Evolutionary conservation across 2,113 vertebrate species (phyloP), one percentile per base, ranked within the genome.

Genomic region (Bos indicus): DNA sequence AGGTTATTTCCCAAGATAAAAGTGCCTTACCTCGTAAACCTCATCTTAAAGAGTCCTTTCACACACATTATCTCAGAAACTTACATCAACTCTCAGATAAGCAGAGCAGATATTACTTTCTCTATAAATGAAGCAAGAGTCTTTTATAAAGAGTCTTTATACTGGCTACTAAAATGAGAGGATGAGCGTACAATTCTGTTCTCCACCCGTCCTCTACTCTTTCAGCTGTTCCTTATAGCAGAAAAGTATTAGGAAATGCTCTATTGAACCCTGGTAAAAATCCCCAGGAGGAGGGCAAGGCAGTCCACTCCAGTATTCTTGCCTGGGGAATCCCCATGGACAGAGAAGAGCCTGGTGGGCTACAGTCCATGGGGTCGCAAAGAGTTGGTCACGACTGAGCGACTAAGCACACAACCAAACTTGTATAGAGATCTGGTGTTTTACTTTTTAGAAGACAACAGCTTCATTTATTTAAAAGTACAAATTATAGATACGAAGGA

Each of bases 101-200:
- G 85, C 87, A 95, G 4, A n/a, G 17, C 33, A 60, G 62, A 59
- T 33, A 21, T 43, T 96, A 96, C 96, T 97, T 90, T 97, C 97
- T 98, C 97, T 98, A 97, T 93, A 59, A 83, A 0, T 1, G 83
- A 97, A 98, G 97, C 91, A 98, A 82, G 81, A 36, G 62, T 64
- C 30, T 19, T 78, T 78, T 77, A 77, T 77, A 98, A 97, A 97
- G 95, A 97, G 95, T 96, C 97, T 98, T 97, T 97, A 95, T 94
- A 33, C 10, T 57, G 40, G 21, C 43, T 36, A 33, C 83, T 60
- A 54, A 90, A 86, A 67, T 15, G 71, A 82, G 77, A 40, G 30
- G 28, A 52, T 9, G 43, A 25, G 59, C 48, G 48, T 28, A 59
- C n/a, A 82, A 28, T 16, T 80, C 74, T 88, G 33, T 57, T 25